phyloP scores from a whole-genome alignment of 2,888 invertebrate species.

The Leptura quadrifasciata region DNA sequence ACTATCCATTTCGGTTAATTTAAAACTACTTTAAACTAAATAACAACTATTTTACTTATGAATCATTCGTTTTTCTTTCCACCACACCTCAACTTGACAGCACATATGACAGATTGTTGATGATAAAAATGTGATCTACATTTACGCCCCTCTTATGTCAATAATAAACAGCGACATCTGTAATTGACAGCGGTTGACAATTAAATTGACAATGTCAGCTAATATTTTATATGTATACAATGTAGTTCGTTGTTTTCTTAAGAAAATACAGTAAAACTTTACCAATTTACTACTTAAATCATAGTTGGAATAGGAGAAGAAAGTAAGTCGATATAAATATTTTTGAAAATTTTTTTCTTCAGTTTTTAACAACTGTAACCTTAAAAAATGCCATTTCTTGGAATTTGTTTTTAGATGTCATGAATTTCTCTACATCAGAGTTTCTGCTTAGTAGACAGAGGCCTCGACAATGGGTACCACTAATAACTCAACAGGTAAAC shows the following conservation, averaged over 20 bases:
- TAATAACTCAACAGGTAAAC: slow-evolving; percentile 87
- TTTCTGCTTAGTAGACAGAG: slow-evolving; percentile 79
- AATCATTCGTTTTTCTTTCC: slow-evolving; percentile 53
- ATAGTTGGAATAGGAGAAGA: slow-evolving; percentile 9
- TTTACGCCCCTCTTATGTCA: slow-evolving; percentile 24
- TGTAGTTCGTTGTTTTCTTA: slow-evolving; percentile 13
- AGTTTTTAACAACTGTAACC: slow-evolving; percentile 19
- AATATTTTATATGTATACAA: not conserved
- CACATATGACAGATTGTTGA: slow-evolving; percentile 29
- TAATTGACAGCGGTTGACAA: slow-evolving; percentile 12
- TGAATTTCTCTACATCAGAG: slow-evolving; percentile 69
- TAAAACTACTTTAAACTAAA: slow-evolving; percentile 42
- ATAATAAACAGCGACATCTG: slow-evolving; percentile 31
- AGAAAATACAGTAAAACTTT: not conserved
- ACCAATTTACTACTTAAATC: not conserved
- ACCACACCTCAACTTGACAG: slow-evolving; percentile 41
- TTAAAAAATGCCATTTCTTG: not conserved
- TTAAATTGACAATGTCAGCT: not conserved
- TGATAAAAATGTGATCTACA: slow-evolving; percentile 27
- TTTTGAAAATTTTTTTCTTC: not conserved
- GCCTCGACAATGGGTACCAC: slow-evolving; percentile 87
- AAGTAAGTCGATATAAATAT: slow-evolving; percentile 13
- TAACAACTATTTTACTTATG: slow-evolving; percentile 43
- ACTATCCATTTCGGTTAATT: slow-evolving; percentile 86
- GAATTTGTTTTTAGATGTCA: slow-evolving; percentile 62